phyloP scores from a whole-genome alignment of 2,797 vertebrate species.

The Poeciliopsis gracilis region DNA sequence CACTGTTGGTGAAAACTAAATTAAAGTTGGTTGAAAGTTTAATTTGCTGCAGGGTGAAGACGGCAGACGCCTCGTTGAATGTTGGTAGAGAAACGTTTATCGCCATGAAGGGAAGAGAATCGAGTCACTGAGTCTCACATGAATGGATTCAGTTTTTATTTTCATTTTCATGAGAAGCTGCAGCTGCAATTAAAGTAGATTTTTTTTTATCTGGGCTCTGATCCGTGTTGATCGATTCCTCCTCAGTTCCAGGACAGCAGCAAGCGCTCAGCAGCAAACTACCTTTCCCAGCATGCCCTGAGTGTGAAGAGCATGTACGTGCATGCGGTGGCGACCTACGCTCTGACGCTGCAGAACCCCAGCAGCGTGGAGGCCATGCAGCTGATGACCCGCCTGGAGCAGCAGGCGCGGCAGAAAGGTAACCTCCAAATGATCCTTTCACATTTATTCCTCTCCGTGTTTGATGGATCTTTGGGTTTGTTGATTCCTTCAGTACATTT shows the following conservation, averaged over 20 bases:
- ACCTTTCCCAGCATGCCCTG: conserved; percentile 74
- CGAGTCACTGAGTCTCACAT: not conserved
- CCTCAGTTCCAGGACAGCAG: conserved; percentile 78
- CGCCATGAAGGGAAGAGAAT: too few relatives aligned
- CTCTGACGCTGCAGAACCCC: conserved; percentile 82
- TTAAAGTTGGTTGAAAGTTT: not conserved
- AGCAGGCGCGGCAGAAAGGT: conserved; percentile 78
- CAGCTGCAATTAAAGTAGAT: not conserved
- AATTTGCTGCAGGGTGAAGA: not conserved
- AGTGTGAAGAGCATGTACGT: conserved; percentile 84
- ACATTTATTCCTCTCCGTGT: not conserved
- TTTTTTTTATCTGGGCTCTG: not conserved
- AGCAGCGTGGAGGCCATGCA: conserved; percentile 8
- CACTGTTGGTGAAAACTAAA: too few relatives aligned
- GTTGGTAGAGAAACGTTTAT: too few relatives aligned
- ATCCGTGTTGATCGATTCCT: not conserved
- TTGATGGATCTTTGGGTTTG: not conserved
- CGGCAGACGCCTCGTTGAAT: too few relatives aligned
- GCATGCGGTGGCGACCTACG: conserved; percentile 84
- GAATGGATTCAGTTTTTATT: not conserved
- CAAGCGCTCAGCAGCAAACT: conserved; percentile 75
- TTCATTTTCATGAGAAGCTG: not conserved
- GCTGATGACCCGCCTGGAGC: conserved; percentile 73
- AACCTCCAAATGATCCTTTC: not conserved
- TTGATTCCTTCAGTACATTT: not conserved